phyloP scores from a whole-genome alignment of 37 sponge, comb jelly and placozoan genomes.

The Petrosia ficiformis region DNA sequence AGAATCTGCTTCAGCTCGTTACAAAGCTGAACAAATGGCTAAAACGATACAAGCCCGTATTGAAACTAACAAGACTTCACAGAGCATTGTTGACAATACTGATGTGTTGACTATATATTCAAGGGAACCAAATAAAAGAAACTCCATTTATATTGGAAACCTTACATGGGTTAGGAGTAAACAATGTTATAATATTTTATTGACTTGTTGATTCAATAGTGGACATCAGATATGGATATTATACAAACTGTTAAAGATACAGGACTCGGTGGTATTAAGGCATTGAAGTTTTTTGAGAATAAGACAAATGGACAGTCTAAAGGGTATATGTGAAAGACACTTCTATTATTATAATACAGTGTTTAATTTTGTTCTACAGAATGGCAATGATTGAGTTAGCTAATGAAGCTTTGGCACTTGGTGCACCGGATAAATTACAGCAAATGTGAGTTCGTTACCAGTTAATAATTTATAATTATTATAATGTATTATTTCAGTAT shows the following conservation, averaged over 20 bases:
- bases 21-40: slow-evolving; percentile 61
- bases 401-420: slow-evolving; percentile 47
- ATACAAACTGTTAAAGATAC: slow-evolving; percentile 52
- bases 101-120: slow-evolving; percentile 42
- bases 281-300: slow-evolving; percentile 92
- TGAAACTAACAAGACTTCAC: slow-evolving; percentile 49
- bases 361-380: slow-evolving; percentile 20
- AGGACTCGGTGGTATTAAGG: slow-evolving; percentile 56
- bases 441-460: slow-evolving; percentile 44
- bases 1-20: slow-evolving; percentile 70
- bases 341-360: neutral
- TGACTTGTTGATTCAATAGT: slow-evolving; percentile 39
- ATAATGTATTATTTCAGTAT: slow-evolving; percentile 10
- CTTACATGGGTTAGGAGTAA: slow-evolving; percentile 85
- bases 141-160: slow-evolving; percentile 88
- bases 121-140: slow-evolving; percentile 84
- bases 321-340: slow-evolving; percentile 62
- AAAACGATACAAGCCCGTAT: slow-evolving; percentile 49
- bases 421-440: slow-evolving; percentile 62
- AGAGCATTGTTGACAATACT: slow-evolving; percentile 2
- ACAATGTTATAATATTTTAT: neutral
- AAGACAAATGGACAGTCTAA: slow-evolving; percentile 96
- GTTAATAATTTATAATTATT: neutral
- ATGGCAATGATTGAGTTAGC: slow-evolving; percentile 69
- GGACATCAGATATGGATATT: slow-evolving; percentile 90